Conservation (phyloP, 2,797 vertebrate genomes). For the Enteromius mattozi region DNA sequence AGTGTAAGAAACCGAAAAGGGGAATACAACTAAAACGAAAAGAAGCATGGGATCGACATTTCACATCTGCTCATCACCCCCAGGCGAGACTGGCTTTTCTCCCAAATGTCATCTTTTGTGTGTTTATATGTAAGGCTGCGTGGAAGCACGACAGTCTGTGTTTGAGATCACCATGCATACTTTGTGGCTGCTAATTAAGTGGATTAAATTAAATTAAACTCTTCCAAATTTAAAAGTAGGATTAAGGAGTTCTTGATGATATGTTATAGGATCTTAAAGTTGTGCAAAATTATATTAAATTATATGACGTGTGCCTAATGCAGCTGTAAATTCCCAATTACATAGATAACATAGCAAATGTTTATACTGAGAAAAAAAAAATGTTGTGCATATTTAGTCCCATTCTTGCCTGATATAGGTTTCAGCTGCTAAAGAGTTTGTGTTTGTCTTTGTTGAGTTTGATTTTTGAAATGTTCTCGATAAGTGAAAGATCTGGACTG, state of each 20-base stretch:
- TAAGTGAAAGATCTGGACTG: too few relatives aligned
- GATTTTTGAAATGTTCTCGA: too few relatives aligned
- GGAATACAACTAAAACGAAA: constrained; percentile 4
- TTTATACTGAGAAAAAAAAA: too few relatives aligned
- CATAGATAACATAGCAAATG: too few relatives aligned
- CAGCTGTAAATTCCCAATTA: too few relatives aligned
- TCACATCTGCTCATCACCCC: constrained; percentile 49
- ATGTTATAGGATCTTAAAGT: background rate
- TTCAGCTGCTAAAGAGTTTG: too few relatives aligned
- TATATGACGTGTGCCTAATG: too few relatives aligned
- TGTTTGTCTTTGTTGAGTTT: too few relatives aligned
- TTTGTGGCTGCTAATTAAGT: background rate
- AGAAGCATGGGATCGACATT: constrained; percentile 32
- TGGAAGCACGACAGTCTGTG: background rate
- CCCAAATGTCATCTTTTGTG: constrained; percentile 18
- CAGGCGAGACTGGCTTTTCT: constrained; percentile 24
- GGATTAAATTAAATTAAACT: background rate
- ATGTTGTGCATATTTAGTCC: too few relatives aligned
- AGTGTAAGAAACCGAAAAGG: background rate
- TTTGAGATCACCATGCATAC: background rate
- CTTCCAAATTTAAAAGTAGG: background rate
- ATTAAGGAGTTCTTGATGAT: background rate
- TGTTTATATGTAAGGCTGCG: background rate
- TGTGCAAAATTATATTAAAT: background rate
- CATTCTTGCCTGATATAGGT: too few relatives aligned